These are phyloP conservation scores for Oasisia sp. DNA, from an alignment of 2,888 invertebrate species.

Conservation along the genomic window DNA sequence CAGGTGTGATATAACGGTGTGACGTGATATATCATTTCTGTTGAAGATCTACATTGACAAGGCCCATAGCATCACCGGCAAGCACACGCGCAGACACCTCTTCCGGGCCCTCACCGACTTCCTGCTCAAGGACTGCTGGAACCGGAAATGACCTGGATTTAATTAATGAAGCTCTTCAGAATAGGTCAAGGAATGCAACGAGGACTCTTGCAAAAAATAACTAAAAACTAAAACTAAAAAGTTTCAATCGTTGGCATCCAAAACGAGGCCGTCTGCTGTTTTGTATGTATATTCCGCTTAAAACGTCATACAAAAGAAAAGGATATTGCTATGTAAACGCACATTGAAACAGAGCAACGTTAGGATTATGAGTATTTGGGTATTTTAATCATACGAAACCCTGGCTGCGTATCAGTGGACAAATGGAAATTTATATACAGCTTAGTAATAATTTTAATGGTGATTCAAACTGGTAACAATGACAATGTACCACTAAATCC, in stretches of 20 bases:
- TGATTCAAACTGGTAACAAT: neutral
- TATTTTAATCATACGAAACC: too few species aligned
- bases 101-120: conserved; percentile 39
- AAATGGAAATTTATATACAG: neutral
- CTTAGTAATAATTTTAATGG: neutral
- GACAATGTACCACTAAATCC: neutral
- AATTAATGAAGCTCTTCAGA: neutral
- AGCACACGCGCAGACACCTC: conserved; percentile 30
- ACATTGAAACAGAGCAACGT: too few species aligned
- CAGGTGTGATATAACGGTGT: neutral
- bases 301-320: too few species aligned
- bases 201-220: neutral
- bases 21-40: neutral
- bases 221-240: too few species aligned
- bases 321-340: too few species aligned
- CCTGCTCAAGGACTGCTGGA: conserved; percentile 40
- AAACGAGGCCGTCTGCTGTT: too few species aligned
- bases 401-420: too few species aligned
- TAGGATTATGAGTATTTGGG: too few species aligned
- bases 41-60: conserved; percentile 37
- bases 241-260: too few species aligned
- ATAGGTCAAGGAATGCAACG: neutral
- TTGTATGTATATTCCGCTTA: too few species aligned
- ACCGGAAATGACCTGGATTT: conserved; percentile 10
- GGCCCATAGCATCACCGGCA: conserved; percentile 33